phyloP scores from a whole-genome alignment of 2,113 vertebrate genomes.

The Desmodus rotundus region DNA sequence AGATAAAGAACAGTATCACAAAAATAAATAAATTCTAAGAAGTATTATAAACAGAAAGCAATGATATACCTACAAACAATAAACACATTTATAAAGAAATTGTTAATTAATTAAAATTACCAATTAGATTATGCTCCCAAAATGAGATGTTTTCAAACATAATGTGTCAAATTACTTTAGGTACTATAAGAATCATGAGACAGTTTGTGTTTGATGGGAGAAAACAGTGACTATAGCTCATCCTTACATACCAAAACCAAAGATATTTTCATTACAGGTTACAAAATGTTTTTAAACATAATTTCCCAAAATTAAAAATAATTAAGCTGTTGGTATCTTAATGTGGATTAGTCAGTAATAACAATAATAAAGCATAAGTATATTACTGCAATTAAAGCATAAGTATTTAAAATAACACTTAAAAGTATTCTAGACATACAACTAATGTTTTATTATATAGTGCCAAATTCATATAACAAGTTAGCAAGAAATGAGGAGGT shows the following conservation, averaged over 20 bases:
- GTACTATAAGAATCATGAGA: conserved; percentile 15
- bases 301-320: conserved; percentile 39
- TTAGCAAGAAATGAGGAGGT: background rate
- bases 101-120: conserved; percentile 56
- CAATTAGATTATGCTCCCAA: conserved; percentile 7
- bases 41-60: conserved; percentile 61
- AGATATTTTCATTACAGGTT: conserved; percentile 15
- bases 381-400: background rate
- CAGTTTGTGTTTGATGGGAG: background rate
- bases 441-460: background rate
- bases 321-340: background rate
- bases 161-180: conserved; percentile 46
- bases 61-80: conserved; percentile 28
- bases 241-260: conserved; percentile 6
- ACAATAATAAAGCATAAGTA: background rate
- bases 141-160: conserved; percentile 33
- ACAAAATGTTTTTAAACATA: conserved; percentile 35
- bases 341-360: background rate
- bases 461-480: background rate
- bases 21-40: conserved; percentile 59
- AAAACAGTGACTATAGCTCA: background rate
- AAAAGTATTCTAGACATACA: background rate
- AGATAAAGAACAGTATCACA: conserved; percentile 73
- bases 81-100: conserved; percentile 61
- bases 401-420: conserved; percentile 45